phyloP scores from a whole-genome alignment of 2,797 vertebrate species.

The Pygocentrus nattereri region DNA sequence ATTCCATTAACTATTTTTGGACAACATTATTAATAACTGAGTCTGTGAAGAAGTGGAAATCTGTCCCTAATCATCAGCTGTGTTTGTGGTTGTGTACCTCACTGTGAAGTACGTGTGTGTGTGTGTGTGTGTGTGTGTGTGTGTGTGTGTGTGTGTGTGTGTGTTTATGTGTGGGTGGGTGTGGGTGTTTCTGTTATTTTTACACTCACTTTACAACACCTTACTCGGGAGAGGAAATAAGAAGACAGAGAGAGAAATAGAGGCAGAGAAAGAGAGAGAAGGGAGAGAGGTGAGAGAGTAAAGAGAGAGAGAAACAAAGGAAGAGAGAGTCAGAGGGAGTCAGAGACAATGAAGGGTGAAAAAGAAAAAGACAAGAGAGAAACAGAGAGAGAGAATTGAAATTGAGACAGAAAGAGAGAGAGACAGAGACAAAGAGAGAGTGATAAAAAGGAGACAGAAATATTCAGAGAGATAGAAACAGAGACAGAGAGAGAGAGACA shows the following conservation, averaged over 20 bases:
- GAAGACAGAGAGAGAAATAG: neutral
- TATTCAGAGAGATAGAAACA: neutral
- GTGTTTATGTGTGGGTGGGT: too few relatives aligned
- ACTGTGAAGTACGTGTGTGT: neutral
- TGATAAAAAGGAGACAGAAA: conserved; percentile 37
- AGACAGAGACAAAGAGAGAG: conserved; percentile 30
- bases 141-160: conserved; percentile 2
- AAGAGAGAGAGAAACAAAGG: neutral
- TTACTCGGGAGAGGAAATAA: neutral
- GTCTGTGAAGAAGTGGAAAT: neutral
- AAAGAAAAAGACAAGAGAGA: neutral
- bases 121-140: too few relatives aligned
- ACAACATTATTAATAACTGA: neutral
- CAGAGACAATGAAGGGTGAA: neutral
- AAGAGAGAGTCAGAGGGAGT: neutral
- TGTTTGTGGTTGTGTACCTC: neutral
- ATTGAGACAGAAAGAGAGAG: conserved; percentile 17
- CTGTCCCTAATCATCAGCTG: neutral
- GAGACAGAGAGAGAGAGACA: conserved; percentile 63
- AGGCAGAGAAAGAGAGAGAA: neutral
- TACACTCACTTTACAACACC: neutral
- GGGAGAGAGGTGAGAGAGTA: conserved; percentile 53
- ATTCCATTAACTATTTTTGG: too few relatives aligned
- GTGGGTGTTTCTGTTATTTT: conserved; percentile 3
- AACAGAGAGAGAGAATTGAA: conserved; percentile 62